Evolutionary conservation across 1,140 invertebrate genomes (phyloP).

Genomic region (Sitodiplosis mosellana): DNA sequence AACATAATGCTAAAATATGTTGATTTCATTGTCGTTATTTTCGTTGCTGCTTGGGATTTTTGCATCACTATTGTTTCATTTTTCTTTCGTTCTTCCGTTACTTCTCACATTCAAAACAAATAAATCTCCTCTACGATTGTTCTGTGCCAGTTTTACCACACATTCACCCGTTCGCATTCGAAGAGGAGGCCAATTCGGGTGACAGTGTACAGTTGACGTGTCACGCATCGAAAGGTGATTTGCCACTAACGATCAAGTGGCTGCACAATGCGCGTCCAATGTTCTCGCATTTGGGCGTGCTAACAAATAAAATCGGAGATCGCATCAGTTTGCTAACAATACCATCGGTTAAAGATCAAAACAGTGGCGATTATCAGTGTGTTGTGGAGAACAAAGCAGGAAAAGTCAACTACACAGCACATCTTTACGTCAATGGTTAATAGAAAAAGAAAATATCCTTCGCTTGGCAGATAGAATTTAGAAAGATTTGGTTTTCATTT

Average conservation of each 20-base stretch:
- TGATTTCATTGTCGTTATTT: no score
- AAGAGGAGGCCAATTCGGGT: conserved; percentile 38
- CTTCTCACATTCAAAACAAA: neutral
- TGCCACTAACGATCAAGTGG: conserved; percentile 43
- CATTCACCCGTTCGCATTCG: conserved; percentile 42
- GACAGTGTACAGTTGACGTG: conserved; percentile 50
- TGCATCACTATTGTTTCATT: neutral
- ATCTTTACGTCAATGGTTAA: conserved; percentile 36
- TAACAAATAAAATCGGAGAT: conserved; percentile 17
- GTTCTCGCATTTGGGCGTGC: conserved; percentile 23
- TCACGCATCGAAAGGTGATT: conserved; percentile 48
- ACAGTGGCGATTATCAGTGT: conserved; percentile 48
- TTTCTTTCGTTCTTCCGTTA: neutral
- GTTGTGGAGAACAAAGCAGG: conserved; percentile 38
- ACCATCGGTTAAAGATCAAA: conserved; percentile 32
- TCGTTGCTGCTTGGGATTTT: conserved; percentile 35
- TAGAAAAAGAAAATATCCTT: neutral
- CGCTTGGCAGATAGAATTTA: no score
- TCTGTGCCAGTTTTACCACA: conserved; percentile 41
- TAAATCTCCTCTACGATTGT: conserved; percentile 13
- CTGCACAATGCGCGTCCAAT: conserved; percentile 30
- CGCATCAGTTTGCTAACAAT: conserved; percentile 20
- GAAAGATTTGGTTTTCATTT: neutral
- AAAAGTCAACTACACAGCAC: conserved; percentile 29
- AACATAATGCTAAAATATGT: no score